Base-by-base conservation (phyloP, 2,888 invertebrate genomes). In the Clanis bilineata region DNA sequence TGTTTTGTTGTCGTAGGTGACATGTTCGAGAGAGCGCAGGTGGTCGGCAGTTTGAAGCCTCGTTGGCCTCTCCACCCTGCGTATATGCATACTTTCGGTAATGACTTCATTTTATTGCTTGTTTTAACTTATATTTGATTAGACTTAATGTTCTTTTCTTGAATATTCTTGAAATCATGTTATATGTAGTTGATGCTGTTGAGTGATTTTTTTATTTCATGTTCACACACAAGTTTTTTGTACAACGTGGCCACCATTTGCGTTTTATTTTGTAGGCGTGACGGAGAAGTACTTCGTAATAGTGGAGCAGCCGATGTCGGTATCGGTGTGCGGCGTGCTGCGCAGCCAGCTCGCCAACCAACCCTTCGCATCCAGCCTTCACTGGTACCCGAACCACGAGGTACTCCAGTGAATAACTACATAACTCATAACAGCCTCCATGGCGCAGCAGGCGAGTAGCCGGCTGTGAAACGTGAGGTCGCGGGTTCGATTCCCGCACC, bases 61-160 rank as follows among this genome's bases (percentile, higher is more conserved):
- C 93, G 96, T 62, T 97, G 97, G 97, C 92, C 94, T 36, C 85
- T 97, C 43, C 94, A 96, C 86, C 97, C 97, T 0, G 94, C 96
- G 0, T 98, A 98, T 77, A 98, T 97, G 96, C 98, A 98, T 79
- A 97, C 97, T 1, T 98, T 98, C 83, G 97, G 94, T 88, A 79
- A 76, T 62, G 15, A 32, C 18, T 28, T 56, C 44, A 56, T 25
- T 28, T 55, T 15, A 45, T 23, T 39, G 4, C 5, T n/a, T 38
- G 6, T 36, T 36, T 36, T 7, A 36, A 36, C n/a, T n/a, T n/a
- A n/a, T n/a, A n/a, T n/a, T n/a, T n/a, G n/a, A n/a, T n/a, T n/a
- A n/a, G n/a, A n/a, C n/a, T n/a, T n/a, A n/a, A n/a, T n/a, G n/a
- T n/a, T n/a, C n/a, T n/a, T n/a, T n/a, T n/a, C n/a, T n/a, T n/a